A percentile compares a stretch with the other conserved stretches of the same genome.
Evolutionary conservation across 1,140 invertebrate species (phyloP).

Genomic region (Colletes gigas): DNA sequence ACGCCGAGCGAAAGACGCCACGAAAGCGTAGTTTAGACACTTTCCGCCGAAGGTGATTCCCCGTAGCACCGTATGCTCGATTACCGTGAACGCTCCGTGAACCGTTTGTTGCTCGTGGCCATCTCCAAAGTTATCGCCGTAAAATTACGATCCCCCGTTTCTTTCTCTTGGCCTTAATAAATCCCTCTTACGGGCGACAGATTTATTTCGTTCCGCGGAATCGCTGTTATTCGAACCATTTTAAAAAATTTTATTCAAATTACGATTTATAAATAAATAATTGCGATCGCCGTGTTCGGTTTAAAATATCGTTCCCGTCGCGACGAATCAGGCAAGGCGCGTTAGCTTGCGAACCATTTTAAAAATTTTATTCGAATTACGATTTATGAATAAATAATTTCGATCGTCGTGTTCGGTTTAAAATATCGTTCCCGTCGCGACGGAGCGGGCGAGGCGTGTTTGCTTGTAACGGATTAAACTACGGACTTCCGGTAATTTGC

Average conservation of each 20-base stretch:
- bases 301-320: not conserved
- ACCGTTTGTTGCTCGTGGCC: constrained; percentile 6
- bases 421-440: not conserved
- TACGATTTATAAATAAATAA: too few species aligned
- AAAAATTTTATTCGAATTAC: too few species aligned
- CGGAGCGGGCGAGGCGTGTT: not conserved
- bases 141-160: not conserved
- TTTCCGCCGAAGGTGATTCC: not conserved
- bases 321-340: not conserved
- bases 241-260: too few species aligned
- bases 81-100: not conserved
- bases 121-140: not conserved
- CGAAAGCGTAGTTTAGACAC: constrained; percentile 21
- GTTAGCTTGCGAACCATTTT: not conserved
- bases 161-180: not conserved
- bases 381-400: too few species aligned
- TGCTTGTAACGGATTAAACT: not conserved
- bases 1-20: not conserved
- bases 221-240: too few species aligned
- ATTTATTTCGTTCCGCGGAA: too few species aligned
- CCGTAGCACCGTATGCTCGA: not conserved
- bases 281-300: too few species aligned
- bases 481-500: constrained; percentile 13
- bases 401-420: too few species aligned
- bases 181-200: not conserved